phyloP scores from a whole-genome alignment of 37 sponge, comb jelly and placozoan genomes.

The Eunapius fragilis region DNA sequence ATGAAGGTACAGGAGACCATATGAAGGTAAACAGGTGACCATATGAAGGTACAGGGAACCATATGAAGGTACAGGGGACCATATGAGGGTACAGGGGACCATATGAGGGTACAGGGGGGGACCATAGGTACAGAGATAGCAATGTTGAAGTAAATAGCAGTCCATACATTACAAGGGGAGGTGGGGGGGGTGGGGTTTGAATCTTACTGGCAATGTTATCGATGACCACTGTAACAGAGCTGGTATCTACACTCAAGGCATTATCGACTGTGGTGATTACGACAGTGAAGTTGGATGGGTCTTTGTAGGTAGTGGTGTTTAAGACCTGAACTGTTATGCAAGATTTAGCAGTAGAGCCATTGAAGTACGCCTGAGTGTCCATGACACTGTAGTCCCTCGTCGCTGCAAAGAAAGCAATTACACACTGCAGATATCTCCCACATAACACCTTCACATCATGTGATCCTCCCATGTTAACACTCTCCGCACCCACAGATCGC shows the following conservation, averaged over 20 bases:
- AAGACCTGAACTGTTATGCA: neutral
- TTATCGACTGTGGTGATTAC: neutral
- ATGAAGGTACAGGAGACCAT: no score
- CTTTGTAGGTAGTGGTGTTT: neutral
- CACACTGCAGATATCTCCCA: neutral
- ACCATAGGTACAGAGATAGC: no score
- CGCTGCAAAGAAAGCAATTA: neutral
- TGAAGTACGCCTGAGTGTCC: neutral
- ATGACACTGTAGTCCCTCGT: neutral
- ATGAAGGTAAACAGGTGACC: no score
- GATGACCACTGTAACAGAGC: neutral
- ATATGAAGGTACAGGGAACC: neutral
- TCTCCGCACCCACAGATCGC: no score
- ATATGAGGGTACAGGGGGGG: no score
- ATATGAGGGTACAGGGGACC: no score
- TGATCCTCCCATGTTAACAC: no score
- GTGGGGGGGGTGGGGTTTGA: no score
- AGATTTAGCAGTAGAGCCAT: neutral
- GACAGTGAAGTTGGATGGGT: neutral
- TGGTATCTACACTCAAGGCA: neutral
- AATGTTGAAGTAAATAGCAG: no score
- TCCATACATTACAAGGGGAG: no score
- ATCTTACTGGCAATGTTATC: neutral
- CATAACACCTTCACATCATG: slow-evolving; percentile 21
- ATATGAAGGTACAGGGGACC: neutral